Conservation (phyloP, 2,888 invertebrate species). For the Tenthredo livida region DNA sequence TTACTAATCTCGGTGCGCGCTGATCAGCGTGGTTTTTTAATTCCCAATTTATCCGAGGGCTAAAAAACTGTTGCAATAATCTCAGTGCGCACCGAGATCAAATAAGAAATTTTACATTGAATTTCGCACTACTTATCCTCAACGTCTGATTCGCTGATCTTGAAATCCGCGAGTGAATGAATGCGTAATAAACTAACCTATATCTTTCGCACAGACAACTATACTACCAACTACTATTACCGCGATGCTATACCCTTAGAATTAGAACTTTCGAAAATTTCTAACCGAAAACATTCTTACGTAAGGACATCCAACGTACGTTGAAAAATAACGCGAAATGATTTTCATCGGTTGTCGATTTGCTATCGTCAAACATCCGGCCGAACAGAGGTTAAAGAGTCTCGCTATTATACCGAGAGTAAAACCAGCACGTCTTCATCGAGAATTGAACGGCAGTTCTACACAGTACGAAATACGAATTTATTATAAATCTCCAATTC, state of each 20-base stretch:
- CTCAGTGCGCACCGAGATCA: conserved; percentile 9
- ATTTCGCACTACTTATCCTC: conserved; percentile 6
- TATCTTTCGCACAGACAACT: not conserved
- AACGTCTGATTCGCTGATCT: not conserved
- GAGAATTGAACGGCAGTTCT: conserved; percentile 19
- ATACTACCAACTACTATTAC: no score
- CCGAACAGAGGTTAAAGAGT: conserved; percentile 22
- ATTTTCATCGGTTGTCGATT: conserved; percentile 27
- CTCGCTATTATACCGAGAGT: not conserved
- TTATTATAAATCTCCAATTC: no score
- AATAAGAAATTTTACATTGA: not conserved
- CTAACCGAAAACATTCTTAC: not conserved
- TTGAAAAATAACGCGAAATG: conserved; percentile 23
- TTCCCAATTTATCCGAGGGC: not conserved
- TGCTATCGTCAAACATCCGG: conserved; percentile 11
- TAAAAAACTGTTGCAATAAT: not conserved
- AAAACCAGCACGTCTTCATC: not conserved
- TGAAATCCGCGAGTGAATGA: not conserved
- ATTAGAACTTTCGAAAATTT: not conserved
- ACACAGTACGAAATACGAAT: conserved; percentile 29
- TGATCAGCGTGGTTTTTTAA: not conserved
- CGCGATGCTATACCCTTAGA: not conserved
- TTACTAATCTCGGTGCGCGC: not conserved
- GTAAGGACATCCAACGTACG: not conserved
- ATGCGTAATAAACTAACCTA: conserved; percentile 16